Evolutionary conservation across 2,888 invertebrate genomes (phyloP), one percentile per base, ranked within the genome.

Genomic region (Gibbula magus): DNA sequence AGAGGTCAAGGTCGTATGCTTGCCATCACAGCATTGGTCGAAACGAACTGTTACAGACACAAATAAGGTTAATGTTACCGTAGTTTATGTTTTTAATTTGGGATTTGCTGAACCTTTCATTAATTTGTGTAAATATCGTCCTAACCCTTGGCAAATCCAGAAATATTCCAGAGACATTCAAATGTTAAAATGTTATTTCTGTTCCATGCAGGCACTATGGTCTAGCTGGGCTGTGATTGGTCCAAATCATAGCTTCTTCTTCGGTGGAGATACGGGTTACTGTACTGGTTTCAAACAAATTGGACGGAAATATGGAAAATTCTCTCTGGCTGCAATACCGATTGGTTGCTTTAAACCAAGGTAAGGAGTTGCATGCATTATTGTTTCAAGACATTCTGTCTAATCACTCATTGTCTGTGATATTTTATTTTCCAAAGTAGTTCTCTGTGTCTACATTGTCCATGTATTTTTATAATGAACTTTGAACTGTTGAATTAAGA

Each of bases 191-290:
- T 13, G 13, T 45, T 10, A 45, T 10, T 45, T 35, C 16, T 51
- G 45, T 70, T 51, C 29, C 52, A 84, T 90, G 67, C 86, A 93
- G 93, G 89, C 91, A 1, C 88, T 94, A 10, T 94, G 94, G 94
- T 91, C 93, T 51, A 93, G 94, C 83, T 94, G 94, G 93, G 91
- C 92, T 32, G 88, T 94, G 0, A 88, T 93, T 51, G 93, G 94
- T 18, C 91, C 92, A 5, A 87, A 84, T 5, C 89, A 92, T 76
- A 89, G 89, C 61, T 93, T 94, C 85, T 94, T 91, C 87, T 94
- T 94, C 88, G 92, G 93, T 78, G 94, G 94, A 8, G 94, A 94
- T 85, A 94, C 94, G 3, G 94, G 94, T 0, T 94, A 94, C 86
- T 94, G 93, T 86, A 88, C 86, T 32, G 90, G 85, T 13, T 94